Percentiles rank a stretch among this genome's conserved stretches.
phyloP scores from a whole-genome alignment of 2,888 invertebrate species.

The Dysmachus trigonus region DNA sequence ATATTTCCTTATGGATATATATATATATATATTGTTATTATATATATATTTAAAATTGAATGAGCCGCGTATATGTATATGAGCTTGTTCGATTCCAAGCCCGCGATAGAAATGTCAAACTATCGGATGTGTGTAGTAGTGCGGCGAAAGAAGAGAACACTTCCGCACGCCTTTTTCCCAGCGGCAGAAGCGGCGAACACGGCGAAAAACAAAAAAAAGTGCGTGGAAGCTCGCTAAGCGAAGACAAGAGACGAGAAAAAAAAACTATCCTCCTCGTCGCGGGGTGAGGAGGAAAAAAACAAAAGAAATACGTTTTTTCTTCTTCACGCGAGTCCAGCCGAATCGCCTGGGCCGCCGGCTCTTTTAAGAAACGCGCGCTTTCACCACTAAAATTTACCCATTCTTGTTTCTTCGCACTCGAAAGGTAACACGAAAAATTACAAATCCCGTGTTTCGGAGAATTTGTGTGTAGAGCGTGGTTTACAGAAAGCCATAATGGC shows the following conservation, averaged over 20 bases:
- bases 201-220: slow-evolving; percentile 29
- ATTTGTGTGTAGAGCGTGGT: slow-evolving; percentile 78
- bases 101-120: slow-evolving; percentile 15
- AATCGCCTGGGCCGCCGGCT: slow-evolving; percentile 74
- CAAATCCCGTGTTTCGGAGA: slow-evolving; percentile 71
- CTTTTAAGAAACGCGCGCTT: slow-evolving; percentile 71
- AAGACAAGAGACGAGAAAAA: too few species aligned
- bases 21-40: not conserved
- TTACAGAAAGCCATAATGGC: slow-evolving; percentile 84
- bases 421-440: slow-evolving; percentile 80
- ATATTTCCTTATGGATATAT: not conserved
- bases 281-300: slow-evolving; percentile 42
- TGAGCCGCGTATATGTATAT: not conserved
- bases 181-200: slow-evolving; percentile 30
- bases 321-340: slow-evolving; percentile 44
- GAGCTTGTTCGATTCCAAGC: not conserved
- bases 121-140: not conserved
- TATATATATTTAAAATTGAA: too few species aligned
- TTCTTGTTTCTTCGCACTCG: slow-evolving; percentile 75
- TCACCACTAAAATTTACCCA: slow-evolving; percentile 78
- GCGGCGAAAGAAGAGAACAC: slow-evolving; percentile 25
- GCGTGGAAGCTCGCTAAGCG: not conserved
- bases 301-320: slow-evolving; percentile 33
- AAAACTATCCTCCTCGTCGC: too few species aligned
- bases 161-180: slow-evolving; percentile 44